Evolutionary conservation across 2,797 vertebrate genomes (phyloP).

Genomic region (Menidia menidia): DNA sequence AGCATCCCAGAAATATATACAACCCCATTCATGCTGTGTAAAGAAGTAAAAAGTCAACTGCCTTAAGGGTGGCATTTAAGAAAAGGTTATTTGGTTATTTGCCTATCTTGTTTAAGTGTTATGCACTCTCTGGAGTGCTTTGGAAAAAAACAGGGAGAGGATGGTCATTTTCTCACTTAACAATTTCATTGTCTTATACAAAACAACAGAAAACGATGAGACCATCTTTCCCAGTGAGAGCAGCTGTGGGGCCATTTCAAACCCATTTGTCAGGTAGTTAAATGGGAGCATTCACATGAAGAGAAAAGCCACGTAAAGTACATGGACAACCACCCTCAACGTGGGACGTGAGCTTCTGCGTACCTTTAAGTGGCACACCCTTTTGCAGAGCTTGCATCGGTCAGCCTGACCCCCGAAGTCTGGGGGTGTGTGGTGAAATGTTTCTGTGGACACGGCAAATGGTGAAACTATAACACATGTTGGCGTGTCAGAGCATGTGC

Average conservation of each 20-base stretch:
- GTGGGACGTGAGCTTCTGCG: not conserved
- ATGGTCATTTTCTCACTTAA: constrained; percentile 45
- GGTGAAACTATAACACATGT: constrained; percentile 34
- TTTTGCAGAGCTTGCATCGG: not conserved
- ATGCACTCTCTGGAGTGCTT: constrained; percentile 10
- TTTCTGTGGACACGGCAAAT: constrained; percentile 14
- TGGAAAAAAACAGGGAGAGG: constrained; percentile 28
- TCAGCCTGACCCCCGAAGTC: constrained; percentile 7
- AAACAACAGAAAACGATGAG: constrained; percentile 44
- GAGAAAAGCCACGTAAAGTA: constrained; percentile 18
- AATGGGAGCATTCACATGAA: constrained; percentile 30
- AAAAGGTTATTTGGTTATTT: constrained; percentile 68
- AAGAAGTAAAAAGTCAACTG: constrained; percentile 55
- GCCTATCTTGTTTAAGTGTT: constrained; percentile 49
- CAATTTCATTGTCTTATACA: constrained; percentile 57
- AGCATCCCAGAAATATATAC: constrained; percentile 34
- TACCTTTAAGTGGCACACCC: not conserved
- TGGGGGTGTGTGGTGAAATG: constrained; percentile 19
- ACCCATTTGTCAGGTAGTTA: constrained; percentile 34
- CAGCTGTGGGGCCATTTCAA: constrained; percentile 46
- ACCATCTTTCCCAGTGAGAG: constrained; percentile 25
- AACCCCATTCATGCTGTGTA: constrained; percentile 39
- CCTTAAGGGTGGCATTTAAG: constrained; percentile 59
- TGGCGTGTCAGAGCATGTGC: constrained; percentile 1
- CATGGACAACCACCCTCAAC: not conserved